Evolutionary conservation across 30 jellyfish, hydroid and myxozoan species (phyloP).

Genomic region (Aurelia aurita complex sp. Pacific): DNA sequence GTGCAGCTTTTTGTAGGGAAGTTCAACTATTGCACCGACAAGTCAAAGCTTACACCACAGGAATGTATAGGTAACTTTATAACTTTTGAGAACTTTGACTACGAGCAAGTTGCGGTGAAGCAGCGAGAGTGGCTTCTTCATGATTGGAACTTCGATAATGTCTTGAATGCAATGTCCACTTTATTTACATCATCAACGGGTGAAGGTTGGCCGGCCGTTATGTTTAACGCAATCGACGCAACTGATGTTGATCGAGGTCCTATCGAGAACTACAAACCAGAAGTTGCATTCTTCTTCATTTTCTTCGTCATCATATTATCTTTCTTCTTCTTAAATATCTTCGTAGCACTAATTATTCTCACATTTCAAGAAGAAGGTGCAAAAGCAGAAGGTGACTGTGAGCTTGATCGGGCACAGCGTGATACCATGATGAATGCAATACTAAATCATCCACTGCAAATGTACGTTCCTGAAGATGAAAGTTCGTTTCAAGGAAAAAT

Average conservation of each 20-base stretch:
- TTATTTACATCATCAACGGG: slow-evolving; percentile 88
- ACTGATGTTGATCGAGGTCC: slow-evolving; percentile 66
- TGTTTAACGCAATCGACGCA: slow-evolving; percentile 83
- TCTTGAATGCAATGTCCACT: slow-evolving; percentile 66
- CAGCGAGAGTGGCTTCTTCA: slow-evolving; percentile 55
- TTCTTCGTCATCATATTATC: slow-evolving; percentile 79
- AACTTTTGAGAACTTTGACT: slow-evolving; percentile 47
- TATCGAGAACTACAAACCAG: slow-evolving; percentile 51
- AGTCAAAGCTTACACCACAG: slow-evolving; percentile 63
- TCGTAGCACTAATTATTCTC: slow-evolving; percentile 79
- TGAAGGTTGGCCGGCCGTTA: slow-evolving; percentile 88
- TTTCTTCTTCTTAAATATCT: slow-evolving; percentile 78
- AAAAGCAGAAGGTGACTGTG: slow-evolving; percentile 71
- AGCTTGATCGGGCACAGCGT: slow-evolving; percentile 82
- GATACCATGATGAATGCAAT: slow-evolving; percentile 79
- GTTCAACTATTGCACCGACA: slow-evolving; percentile 71
- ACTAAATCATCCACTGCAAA: slow-evolving; percentile 75
- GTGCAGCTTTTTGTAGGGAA: slow-evolving; percentile 86
- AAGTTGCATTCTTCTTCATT: slow-evolving; percentile 72
- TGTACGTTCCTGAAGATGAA: slow-evolving; percentile 85
- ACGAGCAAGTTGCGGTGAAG: slow-evolving; percentile 46
- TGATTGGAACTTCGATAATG: slow-evolving; percentile 76
- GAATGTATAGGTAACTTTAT: slow-evolving; percentile 77
- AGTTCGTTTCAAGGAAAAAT: slow-evolving; percentile 72
- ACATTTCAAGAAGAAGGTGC: slow-evolving; percentile 90